Base-by-base conservation (phyloP, 2,888 invertebrate species). In the Hirtodrosophila cameraria region DNA sequence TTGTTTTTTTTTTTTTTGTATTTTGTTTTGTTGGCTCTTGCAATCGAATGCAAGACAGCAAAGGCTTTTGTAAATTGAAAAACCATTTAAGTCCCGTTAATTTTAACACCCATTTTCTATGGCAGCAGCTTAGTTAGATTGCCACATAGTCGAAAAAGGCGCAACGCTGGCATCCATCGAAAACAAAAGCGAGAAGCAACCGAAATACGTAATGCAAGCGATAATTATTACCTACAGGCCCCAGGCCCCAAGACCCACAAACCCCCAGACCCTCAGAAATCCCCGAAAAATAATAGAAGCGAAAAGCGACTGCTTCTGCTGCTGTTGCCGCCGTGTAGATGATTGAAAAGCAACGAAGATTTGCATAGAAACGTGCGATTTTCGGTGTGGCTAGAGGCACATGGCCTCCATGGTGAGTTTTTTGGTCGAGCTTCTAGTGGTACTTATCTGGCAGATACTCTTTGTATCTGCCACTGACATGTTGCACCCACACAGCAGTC, bases 311-410 rank as follows among this genome's bases (percentile, higher is more conserved):
- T n/a, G n/a, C n/a, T n/a, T n/a, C n/a, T n/a, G n/a, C 25, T 39
- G 12, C 41, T 41, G 41, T 23, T 15, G 52, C 25, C 45, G 49
- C 52, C 50, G 65, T 72, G 76, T 43, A 66, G 78, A 67, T 81
- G 82, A 83, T 83, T 80, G 77, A 79, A 73, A 73, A 83, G 85
- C 75, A 53, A 43, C 85, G 52, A 74, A 84, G 82, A 80, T 84
- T 80, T 80, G 82, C 80, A 80, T 80, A 82, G 85, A 84, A 84
- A 84, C 80, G 85, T 80, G 80, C 85, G 85, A 84, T 78, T 84
- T 84, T 75, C 61, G 71, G 55, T 66, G 50, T 64, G 62, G 61
- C 70, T 61, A 16, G 46, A 38, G 71, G 81, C 69, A 50, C 65
- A 70, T 59, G 78, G 71, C 75, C 75, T 76, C 61, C 49, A 63